A percentile compares a stretch with the other conserved stretches of the same genome.
phyloP scores from a whole-genome alignment of 2,797 vertebrate genomes.

The Falco rusticolus region DNA sequence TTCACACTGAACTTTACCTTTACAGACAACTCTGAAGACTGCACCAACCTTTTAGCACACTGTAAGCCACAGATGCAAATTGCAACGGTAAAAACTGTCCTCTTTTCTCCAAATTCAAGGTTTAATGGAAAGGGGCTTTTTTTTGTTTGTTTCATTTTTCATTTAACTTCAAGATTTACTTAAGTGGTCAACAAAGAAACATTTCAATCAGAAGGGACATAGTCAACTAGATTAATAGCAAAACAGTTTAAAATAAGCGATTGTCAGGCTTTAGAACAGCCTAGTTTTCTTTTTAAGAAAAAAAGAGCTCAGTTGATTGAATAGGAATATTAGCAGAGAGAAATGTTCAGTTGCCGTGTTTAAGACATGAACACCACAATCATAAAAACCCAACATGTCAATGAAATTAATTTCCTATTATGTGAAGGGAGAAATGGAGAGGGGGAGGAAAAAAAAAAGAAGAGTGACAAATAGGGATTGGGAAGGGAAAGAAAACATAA shows the following conservation, averaged over 20 bases:
- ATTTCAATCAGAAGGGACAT: background rate
- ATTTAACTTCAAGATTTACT: background rate
- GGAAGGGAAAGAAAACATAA: conserved; percentile 30
- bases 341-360: background rate
- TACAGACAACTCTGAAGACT: background rate
- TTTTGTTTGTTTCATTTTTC: background rate
- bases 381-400: conserved; percentile 46
- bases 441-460: background rate
- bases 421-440: background rate
- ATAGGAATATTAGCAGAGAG: conserved; percentile 23
- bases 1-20: conserved; percentile 9
- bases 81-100: background rate
- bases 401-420: background rate
- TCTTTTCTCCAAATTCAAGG: conserved; percentile 18
- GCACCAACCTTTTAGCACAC: background rate
- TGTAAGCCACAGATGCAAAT: background rate
- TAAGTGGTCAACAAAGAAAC: background rate
- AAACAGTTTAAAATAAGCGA: background rate
- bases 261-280: background rate
- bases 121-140: background rate
- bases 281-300: background rate
- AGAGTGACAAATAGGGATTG: background rate
- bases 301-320: background rate
- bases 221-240: background rate
- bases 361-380: conserved; percentile 36